A percentile compares a stretch with the other conserved stretches of the same genome.
Conservation (phyloP, 2,888 invertebrate genomes). For the Eristalis arbustorum region DNA sequence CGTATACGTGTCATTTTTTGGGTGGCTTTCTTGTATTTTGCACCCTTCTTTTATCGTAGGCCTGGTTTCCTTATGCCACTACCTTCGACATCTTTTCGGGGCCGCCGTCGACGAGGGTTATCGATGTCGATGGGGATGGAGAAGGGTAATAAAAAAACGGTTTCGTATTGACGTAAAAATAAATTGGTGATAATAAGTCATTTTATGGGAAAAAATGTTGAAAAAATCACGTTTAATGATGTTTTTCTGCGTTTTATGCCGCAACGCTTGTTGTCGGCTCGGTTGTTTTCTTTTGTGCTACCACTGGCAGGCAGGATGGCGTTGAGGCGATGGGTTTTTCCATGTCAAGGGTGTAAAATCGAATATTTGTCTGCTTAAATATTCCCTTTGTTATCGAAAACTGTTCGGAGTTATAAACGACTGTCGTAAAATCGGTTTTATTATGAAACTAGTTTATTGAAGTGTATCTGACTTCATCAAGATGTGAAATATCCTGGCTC, state of each 20-base stretch:
- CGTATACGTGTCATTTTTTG: constrained; percentile 1
- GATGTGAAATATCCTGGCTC: neutral
- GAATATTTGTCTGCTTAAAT: neutral
- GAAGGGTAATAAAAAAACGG: constrained; percentile 22
- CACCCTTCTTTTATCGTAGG: neutral
- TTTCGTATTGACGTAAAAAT: constrained; percentile 49
- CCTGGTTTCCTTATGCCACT: constrained; percentile 9
- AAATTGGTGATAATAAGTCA: constrained; percentile 52
- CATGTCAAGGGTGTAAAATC: neutral
- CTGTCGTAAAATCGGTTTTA: constrained; percentile 17
- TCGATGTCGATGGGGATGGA: constrained; percentile 12
- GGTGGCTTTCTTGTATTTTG: neutral
- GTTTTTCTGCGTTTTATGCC: constrained; percentile 28
- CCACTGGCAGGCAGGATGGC: neutral
- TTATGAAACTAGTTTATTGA: neutral
- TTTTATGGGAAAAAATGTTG: constrained; percentile 40
- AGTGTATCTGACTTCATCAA: neutral
- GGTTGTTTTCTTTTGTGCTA: neutral
- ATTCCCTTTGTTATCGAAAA: constrained; percentile 1
- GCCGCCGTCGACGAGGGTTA: neutral
- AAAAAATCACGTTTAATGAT: constrained; percentile 49
- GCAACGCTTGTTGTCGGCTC: neutral
- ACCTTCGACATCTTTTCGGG: neutral
- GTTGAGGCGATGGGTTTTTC: neutral
- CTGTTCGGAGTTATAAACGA: neutral